Percentiles rank a stretch among this genome's conserved stretches.
These are phyloP conservation scores for Pagetopsis macropterus DNA, from an alignment of 2,797 vertebrate species.

Conservation along the genomic window DNA sequence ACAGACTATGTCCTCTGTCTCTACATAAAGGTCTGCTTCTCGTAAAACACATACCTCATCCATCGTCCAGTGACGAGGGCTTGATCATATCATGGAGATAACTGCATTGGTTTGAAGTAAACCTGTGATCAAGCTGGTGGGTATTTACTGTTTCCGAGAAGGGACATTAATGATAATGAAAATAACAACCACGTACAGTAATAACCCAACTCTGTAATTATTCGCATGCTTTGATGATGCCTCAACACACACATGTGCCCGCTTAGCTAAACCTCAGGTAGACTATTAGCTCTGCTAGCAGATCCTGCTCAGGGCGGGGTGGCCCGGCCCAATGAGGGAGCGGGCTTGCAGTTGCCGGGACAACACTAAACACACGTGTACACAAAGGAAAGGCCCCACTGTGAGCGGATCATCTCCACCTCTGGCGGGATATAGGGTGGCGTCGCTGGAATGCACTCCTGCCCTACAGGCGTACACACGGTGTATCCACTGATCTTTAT, in stretches of 20 bases:
- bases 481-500: conserved; percentile 73
- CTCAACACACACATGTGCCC: conserved; percentile 63
- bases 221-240: conserved; percentile 82
- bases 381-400: conserved; percentile 69
- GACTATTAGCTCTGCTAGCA: conserved; percentile 61
- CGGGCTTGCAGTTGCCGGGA: conserved; percentile 59
- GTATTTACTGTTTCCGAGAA: conserved; percentile 88
- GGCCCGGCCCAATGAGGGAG: conserved; percentile 41
- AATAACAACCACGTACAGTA: conserved; percentile 88
- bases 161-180: conserved; percentile 93
- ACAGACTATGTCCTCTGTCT: conserved; percentile 22
- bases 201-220: conserved; percentile 87
- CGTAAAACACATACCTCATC: conserved; percentile 61
- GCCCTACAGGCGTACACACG: conserved; percentile 64
- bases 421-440: conserved; percentile 76
- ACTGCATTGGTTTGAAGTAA: conserved; percentile 88
- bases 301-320: conserved; percentile 62
- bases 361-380: conserved; percentile 76
- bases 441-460: conserved; percentile 73
- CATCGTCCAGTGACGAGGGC: conserved; percentile 62
- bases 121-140: conserved; percentile 92
- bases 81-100: conserved; percentile 88
- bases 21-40: conserved; percentile 47
- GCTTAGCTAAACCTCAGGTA: conserved; percentile 75
- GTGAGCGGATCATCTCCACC: conserved; percentile 77